Base-by-base conservation (phyloP, 2,888 invertebrate genomes). In the Gibbula magus region DNA sequence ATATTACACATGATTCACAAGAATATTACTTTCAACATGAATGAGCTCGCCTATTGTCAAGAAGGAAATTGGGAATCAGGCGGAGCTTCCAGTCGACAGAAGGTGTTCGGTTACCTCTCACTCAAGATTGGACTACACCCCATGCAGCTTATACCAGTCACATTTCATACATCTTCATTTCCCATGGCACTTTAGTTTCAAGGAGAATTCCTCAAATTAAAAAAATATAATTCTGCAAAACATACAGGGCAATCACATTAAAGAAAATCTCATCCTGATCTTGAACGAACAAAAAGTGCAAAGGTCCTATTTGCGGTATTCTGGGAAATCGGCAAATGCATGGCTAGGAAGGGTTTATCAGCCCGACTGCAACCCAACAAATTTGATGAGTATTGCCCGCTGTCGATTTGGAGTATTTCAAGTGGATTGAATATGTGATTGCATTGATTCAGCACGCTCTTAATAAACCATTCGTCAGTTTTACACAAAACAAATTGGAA, bases 391-490 rank as follows among this genome's bases (percentile, higher is more conserved):
- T 61, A 61, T 25, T 32, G 61, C 61, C 10, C 29, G 61, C 29
- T 32, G 16, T 22, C 29, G 61, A 61, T 29, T 29, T 61, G 25
- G 8, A 25, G 29, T 32, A 61, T 61, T 61, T 61, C 25, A 25
- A 29, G 61, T 22, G 61, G 61, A 29, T 25, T 61, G 61, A 29
- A 18, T 32, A 61, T 61, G 61, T 61, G 61, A 25, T 61, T 32
- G 61, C 29, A 61, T 61, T 61, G 61, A 61, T 61, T 61, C 61
- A 61, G 5, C 22, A 16, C 4, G 61, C 29, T 29, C 61, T 61
- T 32, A 61, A 61, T 61, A 61, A 20, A 61, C 61, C 61, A 61
- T 61, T 61, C 61, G n/a, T 61, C 61, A 61, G 29, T 61, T 25
- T 61, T 61, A 18, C 61, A 61, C 61, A 20, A n/a, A 61, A 29